Percentiles rank a stretch among this genome's conserved stretches.
Conservation (phyloP, 2,888 invertebrate genomes). For the Tachystola acroxantha region DNA sequence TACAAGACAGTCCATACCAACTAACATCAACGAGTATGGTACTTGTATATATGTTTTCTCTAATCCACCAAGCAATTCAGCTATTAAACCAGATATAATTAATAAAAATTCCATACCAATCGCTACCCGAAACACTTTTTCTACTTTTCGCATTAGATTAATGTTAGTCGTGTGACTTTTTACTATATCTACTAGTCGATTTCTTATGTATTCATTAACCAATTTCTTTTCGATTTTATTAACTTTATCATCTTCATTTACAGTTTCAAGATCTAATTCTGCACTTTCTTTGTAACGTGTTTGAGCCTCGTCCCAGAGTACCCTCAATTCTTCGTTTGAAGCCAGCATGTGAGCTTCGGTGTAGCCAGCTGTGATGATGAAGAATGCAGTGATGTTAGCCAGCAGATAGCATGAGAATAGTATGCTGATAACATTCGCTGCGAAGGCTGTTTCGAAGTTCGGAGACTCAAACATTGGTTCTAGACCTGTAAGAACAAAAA, state of each 20-base stretch:
- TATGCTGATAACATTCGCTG: slow-evolving; percentile 15
- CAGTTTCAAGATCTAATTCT: neutral
- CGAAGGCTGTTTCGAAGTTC: slow-evolving; percentile 39
- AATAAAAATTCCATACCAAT: slow-evolving; percentile 34
- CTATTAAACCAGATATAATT: slow-evolving; percentile 26
- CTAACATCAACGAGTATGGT: slow-evolving; percentile 32
- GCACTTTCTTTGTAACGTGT: slow-evolving; percentile 8
- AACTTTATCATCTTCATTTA: neutral
- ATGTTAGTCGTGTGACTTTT: slow-evolving; percentile 26
- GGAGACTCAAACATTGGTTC: slow-evolving; percentile 46
- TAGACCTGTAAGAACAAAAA: slow-evolving; percentile 29
- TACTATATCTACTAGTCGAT: slow-evolving; percentile 22
- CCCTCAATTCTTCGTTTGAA: slow-evolving; percentile 35
- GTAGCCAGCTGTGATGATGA: slow-evolving; percentile 40
- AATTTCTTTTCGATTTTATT: neutral
- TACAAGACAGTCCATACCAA: slow-evolving; percentile 43
- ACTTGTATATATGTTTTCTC: slow-evolving; percentile 39
- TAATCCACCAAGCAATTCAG: slow-evolving; percentile 35
- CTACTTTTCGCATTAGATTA: slow-evolving; percentile 23
- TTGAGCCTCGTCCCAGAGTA: slow-evolving; percentile 37
- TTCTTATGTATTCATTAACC: slow-evolving; percentile 20
- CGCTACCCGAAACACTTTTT: slow-evolving; percentile 29
- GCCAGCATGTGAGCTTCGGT: slow-evolving; percentile 46
- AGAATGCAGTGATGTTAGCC: slow-evolving; percentile 33
- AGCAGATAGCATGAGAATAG: slow-evolving; percentile 19